A percentile compares a stretch with the other conserved stretches of the same genome.
phyloP scores from a whole-genome alignment of 2,113 vertebrate genomes.

The Muscicapa adusta region DNA sequence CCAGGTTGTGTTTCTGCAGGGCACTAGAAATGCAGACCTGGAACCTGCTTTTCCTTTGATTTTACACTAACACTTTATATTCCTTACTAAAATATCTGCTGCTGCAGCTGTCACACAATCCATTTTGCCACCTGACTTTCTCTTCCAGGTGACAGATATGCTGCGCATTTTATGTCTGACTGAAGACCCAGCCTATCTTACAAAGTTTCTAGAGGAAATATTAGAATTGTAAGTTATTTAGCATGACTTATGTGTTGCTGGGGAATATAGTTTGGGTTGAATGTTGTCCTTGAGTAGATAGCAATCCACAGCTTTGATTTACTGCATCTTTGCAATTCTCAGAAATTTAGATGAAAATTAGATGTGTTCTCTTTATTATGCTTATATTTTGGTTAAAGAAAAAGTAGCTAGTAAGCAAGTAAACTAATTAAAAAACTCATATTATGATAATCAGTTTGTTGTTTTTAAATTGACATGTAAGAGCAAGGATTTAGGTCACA shows the following conservation, averaged over 20 bases:
- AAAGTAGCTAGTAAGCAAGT: not conserved
- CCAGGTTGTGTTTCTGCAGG: not conserved
- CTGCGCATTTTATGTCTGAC: slow-evolving; percentile 86
- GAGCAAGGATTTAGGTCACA: not conserved
- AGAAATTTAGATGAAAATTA: not conserved
- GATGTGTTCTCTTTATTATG: fast-evolving
- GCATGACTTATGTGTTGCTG: not conserved
- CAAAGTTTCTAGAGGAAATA: slow-evolving; percentile 86
- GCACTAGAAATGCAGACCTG: not conserved
- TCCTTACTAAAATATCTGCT: not conserved
- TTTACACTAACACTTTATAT: not conserved
- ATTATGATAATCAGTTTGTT: not conserved
- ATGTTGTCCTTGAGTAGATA: not conserved
- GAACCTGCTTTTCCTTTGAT: not conserved
- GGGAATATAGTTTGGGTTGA: not conserved
- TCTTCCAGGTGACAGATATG: slow-evolving; percentile 82
- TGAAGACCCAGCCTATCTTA: slow-evolving; percentile 83
- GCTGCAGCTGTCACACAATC: not conserved
- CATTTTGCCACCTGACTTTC: not conserved
- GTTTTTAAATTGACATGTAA: not conserved
- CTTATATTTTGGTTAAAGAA: not conserved
- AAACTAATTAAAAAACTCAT: not conserved
- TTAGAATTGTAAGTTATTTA: slow-evolving; percentile 79
- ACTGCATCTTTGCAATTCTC: not conserved
- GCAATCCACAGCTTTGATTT: not conserved